phyloP scores from a whole-genome alignment of 2,888 invertebrate genomes.

The Notocelia uddmanniana region DNA sequence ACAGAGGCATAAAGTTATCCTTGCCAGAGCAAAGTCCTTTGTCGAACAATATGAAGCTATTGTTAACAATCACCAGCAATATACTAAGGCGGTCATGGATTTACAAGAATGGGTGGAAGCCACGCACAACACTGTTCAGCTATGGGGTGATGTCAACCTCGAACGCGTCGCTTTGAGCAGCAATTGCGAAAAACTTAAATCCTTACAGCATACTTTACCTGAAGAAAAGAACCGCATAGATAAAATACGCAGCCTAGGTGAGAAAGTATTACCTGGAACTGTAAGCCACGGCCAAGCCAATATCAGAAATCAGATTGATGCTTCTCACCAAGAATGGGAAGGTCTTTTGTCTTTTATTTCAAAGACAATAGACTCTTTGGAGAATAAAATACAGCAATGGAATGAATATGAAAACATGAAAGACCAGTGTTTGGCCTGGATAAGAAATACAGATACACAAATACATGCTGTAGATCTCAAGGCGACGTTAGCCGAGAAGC shows the following conservation, averaged over 20 bases:
- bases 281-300: slow-evolving; percentile 93
- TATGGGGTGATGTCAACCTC: slow-evolving; percentile 93
- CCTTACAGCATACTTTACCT: slow-evolving; percentile 90
- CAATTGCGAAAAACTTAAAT: slow-evolving; percentile 94
- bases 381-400: slow-evolving; percentile 95
- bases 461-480: slow-evolving; percentile 95
- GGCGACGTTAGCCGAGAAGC: slow-evolving; percentile 92
- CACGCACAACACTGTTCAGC: slow-evolving; percentile 91
- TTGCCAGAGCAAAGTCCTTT: slow-evolving; percentile 90
- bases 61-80: slow-evolving; percentile 95
- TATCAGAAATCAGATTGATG: slow-evolving; percentile 94
- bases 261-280: slow-evolving; percentile 95
- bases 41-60: slow-evolving; percentile 95
- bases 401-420: slow-evolving; percentile 95
- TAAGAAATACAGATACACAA: slow-evolving; percentile 94
- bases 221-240: slow-evolving; percentile 95
- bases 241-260: slow-evolving; percentile 92
- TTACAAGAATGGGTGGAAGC: slow-evolving; percentile 95
- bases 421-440: slow-evolving; percentile 94
- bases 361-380: slow-evolving; percentile 91
- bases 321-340: slow-evolving; percentile 96
- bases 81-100: slow-evolving; percentile 94
- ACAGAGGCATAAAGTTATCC: slow-evolving; percentile 89
- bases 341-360: slow-evolving; percentile 91
- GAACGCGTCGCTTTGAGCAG: slow-evolving; percentile 94